Evolutionary conservation across 2,888 invertebrate species (phyloP).

Genomic region (Parnassius smintheus): DNA sequence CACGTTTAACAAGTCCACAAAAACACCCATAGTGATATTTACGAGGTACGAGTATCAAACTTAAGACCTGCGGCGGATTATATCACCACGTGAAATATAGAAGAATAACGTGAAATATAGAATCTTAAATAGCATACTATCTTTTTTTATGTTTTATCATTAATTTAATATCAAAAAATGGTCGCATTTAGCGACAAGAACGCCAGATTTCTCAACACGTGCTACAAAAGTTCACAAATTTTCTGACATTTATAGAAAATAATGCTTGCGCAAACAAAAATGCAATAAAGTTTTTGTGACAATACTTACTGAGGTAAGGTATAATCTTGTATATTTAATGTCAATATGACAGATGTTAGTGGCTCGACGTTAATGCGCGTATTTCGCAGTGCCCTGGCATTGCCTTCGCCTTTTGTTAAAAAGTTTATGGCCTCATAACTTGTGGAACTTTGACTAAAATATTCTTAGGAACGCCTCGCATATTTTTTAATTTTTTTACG

Average conservation of each 20-base stretch:
- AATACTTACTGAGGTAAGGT: conserved; percentile 31
- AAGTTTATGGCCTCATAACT: conserved; percentile 29
- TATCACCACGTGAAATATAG: too few relatives aligned
- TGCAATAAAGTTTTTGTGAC: conserved; percentile 36
- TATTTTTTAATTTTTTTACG: background rate
- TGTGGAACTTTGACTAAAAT: conserved; percentile 18
- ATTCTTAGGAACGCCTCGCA: conserved; percentile 8
- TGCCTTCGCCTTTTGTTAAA: conserved; percentile 27
- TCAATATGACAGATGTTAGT: conserved; percentile 35
- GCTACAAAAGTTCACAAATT: background rate
- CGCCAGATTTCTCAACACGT: background rate
- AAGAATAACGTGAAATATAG: too few relatives aligned
- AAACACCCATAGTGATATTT: too few relatives aligned
- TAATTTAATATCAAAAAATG: too few relatives aligned
- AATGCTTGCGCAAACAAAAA: conserved; percentile 26
- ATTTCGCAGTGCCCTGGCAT: conserved; percentile 11
- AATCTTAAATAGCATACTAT: too few relatives aligned
- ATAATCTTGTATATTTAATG: conserved; percentile 41
- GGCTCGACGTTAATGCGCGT: background rate
- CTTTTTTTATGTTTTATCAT: too few relatives aligned
- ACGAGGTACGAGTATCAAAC: too few relatives aligned
- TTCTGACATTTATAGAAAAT: conserved; percentile 9
- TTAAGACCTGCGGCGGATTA: too few relatives aligned
- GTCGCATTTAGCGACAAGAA: too few relatives aligned
- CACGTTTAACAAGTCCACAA: too few relatives aligned